Conservation (phyloP, 2,888 invertebrate genomes). For the Orgyia antiqua region DNA sequence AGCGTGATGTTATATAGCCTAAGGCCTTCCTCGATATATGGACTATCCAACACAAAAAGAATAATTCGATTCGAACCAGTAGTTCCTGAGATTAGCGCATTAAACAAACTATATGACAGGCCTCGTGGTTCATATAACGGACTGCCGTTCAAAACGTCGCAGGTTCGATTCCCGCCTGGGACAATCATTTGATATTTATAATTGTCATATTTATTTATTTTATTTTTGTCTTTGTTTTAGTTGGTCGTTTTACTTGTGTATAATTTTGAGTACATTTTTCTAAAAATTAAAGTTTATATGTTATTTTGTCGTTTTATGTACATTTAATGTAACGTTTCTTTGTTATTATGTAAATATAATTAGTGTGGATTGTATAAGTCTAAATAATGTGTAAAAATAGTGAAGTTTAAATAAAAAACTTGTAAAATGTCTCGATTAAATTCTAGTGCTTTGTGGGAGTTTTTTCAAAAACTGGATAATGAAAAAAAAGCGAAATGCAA, state of each 20-base stretch:
- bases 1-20: no score
- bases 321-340: not conserved
- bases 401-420: slow-evolving; percentile 1
- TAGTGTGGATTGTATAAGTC: slow-evolving; percentile 4
- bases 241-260: slow-evolving; percentile 4
- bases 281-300: slow-evolving; percentile 3
- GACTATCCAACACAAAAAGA: no score
- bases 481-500: slow-evolving; percentile 11
- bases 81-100: no score
- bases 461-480: slow-evolving; percentile 8
- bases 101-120: no score
- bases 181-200: no score
- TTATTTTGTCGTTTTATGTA: not conserved
- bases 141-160: no score
- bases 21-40: no score
- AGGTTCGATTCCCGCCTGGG: no score
- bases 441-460: slow-evolving; percentile 10
- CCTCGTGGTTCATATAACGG: no score
- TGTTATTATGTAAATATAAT: slow-evolving; percentile 4
- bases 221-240: slow-evolving; percentile 2
- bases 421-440: slow-evolving; percentile 8
- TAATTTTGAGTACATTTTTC: slow-evolving; percentile 4
- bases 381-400: slow-evolving; percentile 7
- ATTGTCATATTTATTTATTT: no score
- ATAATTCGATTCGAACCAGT: no score